These are phyloP conservation scores for Turritopsis dohrnii DNA, from an alignment of 30 jellyfish, hydroid and myxozoan species.

Conservation along the genomic window DNA sequence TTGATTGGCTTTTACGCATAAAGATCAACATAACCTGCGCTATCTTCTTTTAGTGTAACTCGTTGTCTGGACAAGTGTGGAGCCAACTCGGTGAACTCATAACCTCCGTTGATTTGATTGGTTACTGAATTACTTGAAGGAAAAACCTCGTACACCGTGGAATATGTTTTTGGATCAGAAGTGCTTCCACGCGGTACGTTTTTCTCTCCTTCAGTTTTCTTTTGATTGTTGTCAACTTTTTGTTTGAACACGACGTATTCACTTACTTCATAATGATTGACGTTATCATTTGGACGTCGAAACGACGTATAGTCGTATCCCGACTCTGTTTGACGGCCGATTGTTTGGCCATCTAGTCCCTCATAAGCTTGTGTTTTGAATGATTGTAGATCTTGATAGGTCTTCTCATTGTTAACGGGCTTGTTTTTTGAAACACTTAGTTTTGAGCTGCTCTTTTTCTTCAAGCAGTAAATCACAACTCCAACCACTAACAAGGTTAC, in stretches of 20 bases:
- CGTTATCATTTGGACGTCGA: background rate
- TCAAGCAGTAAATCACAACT: background rate
- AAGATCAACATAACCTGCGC: background rate
- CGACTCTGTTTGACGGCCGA: background rate
- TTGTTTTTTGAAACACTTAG: background rate
- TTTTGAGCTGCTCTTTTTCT: background rate
- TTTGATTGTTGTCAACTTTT: background rate
- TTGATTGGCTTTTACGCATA: no score
- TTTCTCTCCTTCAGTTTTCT: background rate
- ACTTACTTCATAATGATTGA: background rate
- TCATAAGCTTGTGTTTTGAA: background rate
- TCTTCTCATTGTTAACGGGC: background rate
- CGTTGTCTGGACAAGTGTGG: background rate
- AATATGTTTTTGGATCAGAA: background rate
- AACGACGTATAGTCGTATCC: background rate
- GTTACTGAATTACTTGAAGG: background rate
- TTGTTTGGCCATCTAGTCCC: background rate
- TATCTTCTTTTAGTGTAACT: background rate
- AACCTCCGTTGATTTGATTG: background rate
- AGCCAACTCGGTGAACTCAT: background rate
- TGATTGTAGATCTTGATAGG: background rate
- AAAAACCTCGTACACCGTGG: background rate
- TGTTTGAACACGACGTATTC: background rate
- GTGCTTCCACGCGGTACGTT: background rate
- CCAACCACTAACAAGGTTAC: background rate